Percentiles rank a stretch among this genome's conserved stretches.
phyloP scores from a whole-genome alignment of 2,113 vertebrate genomes.

The Leptosomus discolor region DNA sequence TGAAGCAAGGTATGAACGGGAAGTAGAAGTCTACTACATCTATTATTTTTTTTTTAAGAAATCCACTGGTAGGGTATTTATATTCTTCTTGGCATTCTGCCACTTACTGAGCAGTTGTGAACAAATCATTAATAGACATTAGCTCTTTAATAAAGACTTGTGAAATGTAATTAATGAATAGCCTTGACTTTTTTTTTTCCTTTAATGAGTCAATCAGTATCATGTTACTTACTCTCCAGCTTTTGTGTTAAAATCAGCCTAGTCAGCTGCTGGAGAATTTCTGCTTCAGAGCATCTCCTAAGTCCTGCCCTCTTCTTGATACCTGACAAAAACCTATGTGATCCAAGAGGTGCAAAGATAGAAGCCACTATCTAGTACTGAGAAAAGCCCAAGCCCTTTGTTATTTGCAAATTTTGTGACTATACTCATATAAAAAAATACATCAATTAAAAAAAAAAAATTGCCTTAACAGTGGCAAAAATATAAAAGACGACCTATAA shows the following conservation, averaged over 20 bases:
- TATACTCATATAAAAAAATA: not conserved
- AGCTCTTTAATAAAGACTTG: not conserved
- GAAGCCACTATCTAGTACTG: not conserved
- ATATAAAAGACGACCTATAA: not conserved
- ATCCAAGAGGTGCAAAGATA: not conserved
- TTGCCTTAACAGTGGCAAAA: not conserved
- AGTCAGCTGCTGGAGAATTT: not conserved
- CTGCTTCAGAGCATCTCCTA: not conserved
- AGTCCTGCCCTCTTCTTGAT: not conserved
- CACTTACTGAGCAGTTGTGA: not conserved
- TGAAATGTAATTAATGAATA: not conserved
- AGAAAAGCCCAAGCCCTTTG: not conserved
- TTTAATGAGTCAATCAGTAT: not conserved
- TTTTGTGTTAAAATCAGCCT: not conserved
- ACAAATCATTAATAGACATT: not conserved
- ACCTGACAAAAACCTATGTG: not conserved
- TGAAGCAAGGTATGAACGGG: not conserved
- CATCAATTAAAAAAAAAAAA: not conserved
- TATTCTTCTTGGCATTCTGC: not conserved
- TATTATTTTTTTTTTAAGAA: not conserved
- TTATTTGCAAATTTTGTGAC: not conserved
- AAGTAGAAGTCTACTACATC: not conserved
- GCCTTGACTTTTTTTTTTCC: not conserved
- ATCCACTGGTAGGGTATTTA: not conserved
- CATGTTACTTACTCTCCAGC: not conserved